Evolutionary conservation across 2,797 vertebrate species (phyloP).

Genomic region (Myripristis jacobus): DNA sequence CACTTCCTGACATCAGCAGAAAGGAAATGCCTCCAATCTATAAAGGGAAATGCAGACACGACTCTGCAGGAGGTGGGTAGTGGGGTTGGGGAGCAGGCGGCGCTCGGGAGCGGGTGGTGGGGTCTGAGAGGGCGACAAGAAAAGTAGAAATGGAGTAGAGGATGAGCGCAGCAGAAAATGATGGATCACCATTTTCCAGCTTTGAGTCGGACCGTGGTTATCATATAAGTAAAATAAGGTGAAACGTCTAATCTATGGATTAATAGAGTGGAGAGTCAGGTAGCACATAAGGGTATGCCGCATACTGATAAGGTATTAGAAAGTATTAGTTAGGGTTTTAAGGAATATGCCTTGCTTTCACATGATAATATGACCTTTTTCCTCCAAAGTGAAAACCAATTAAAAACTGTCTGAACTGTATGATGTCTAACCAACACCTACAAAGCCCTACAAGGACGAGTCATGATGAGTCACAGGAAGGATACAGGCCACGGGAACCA

Average conservation of each 20-base stretch:
- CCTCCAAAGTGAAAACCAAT: background rate
- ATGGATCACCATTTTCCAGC: constrained; percentile 23
- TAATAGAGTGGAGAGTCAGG: background rate
- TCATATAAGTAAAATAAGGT: constrained; percentile 14
- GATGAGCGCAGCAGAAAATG: constrained; percentile 10
- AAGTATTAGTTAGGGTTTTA: background rate
- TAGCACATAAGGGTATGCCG: background rate
- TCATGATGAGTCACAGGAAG: background rate
- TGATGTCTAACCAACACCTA: background rate
- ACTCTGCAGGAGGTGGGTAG: constrained; percentile 24
- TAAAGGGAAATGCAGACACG: constrained; percentile 57
- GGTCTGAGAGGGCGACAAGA: background rate
- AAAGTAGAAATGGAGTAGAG: background rate
- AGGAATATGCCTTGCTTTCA: background rate
- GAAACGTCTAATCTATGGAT: constrained; percentile 5
- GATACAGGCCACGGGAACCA: too few relatives aligned
- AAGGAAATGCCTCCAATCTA: constrained; percentile 65
- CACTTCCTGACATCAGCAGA: constrained; percentile 76
- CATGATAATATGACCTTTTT: constrained; percentile 13
- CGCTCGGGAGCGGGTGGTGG: too few relatives aligned
- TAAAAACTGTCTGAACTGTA: background rate
- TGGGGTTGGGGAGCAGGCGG: background rate
- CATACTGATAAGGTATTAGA: background rate
- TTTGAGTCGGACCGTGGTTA: constrained; percentile 12
- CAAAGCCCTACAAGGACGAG: background rate